Evolutionary conservation across 2,113 vertebrate genomes (phyloP), one percentile per base, ranked within the genome.

Genomic region (Dunckerocampus dactyliophorus): DNA sequence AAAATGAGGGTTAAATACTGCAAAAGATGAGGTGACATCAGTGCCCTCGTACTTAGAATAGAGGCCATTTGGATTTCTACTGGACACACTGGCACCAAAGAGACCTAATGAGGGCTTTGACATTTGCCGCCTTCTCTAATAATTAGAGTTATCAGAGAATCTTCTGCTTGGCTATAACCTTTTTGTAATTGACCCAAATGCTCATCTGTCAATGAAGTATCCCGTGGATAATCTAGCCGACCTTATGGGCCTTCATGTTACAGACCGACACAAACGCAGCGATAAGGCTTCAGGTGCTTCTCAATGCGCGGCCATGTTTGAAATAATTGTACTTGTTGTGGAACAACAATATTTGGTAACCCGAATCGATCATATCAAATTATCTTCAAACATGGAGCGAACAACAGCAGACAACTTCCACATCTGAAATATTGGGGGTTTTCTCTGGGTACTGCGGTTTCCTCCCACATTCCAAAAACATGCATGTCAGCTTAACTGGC

Each of bases 81-180:
- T 54, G 67, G 72, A 76, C 81, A 65, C 62, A 69, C 54, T 53
- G 82, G 72, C 77, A 78, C 74, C 81, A 72, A 66, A 73, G 65
- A 66, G 62, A 78, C 50, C 63, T 79, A 79, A 83, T 73, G 76
- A 80, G 75, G 67, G 37, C 69, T 72, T 59, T 82, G 81, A 85
- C 81, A 79, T 85, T 85, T 84, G 81, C 67, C 61, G 79, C 48
- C 62, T 49, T 61, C 72, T 73, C 62, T 70, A 52, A 71, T 84
- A 79, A 81, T 84, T 56, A 80, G n/a, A 62, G 62, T 63, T 67
- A 67, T 71, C 59, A 61, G 34, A 69, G 55, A 75, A 75, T 67
- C 66, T 69, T 67, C 3, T 15, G 34, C 72, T 68, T 20, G 56
- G 61, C 55, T 42, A 2, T 69, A 74, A 79, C 75, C 71, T 80